These are phyloP conservation scores for Sialis fuliginosa DNA, from an alignment of 2,888 invertebrate genomes.

Conservation along the genomic window DNA sequence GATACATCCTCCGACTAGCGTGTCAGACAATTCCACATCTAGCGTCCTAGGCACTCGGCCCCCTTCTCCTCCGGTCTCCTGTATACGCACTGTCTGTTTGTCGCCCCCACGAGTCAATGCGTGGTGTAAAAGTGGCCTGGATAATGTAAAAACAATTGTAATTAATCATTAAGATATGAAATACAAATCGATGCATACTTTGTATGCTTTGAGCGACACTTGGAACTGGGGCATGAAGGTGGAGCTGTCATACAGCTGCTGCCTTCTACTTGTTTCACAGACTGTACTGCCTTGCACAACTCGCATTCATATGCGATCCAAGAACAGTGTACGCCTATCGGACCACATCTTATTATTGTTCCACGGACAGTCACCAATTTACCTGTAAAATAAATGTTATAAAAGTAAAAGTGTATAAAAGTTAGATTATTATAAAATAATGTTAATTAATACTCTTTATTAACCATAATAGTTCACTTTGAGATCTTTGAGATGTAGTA, in stretches of 20 bases:
- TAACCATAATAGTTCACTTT: constrained; percentile 58
- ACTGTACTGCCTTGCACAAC: constrained; percentile 46
- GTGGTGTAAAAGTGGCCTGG: constrained; percentile 43
- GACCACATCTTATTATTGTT: constrained; percentile 66
- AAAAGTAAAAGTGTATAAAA: too few species aligned
- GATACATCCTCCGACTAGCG: constrained; percentile 65
- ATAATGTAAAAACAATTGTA: constrained; percentile 15
- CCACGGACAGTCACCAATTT: constrained; percentile 68
- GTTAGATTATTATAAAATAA: constrained; percentile 3
- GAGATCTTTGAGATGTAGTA: constrained; percentile 46
- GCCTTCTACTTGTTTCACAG: constrained; percentile 44
- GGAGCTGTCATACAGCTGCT: constrained; percentile 32
- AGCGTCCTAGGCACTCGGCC: constrained; percentile 61
- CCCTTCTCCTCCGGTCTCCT: constrained; percentile 52
- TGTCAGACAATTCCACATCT: constrained; percentile 70
- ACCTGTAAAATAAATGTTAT: constrained; percentile 28
- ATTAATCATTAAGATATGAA: too few species aligned
- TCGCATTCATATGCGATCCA: constrained; percentile 65
- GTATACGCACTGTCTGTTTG: constrained; percentile 66
- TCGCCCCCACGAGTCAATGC: constrained; percentile 54
- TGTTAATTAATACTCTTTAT: constrained; percentile 12
- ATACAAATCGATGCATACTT: too few species aligned
- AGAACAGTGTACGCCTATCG: constrained; percentile 51
- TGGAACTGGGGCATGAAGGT: constrained; percentile 33
- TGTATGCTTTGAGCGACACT: constrained; percentile 26